Evolutionary conservation across 2,888 invertebrate genomes (phyloP).

Genomic region (Drosophila seclusa): DNA sequence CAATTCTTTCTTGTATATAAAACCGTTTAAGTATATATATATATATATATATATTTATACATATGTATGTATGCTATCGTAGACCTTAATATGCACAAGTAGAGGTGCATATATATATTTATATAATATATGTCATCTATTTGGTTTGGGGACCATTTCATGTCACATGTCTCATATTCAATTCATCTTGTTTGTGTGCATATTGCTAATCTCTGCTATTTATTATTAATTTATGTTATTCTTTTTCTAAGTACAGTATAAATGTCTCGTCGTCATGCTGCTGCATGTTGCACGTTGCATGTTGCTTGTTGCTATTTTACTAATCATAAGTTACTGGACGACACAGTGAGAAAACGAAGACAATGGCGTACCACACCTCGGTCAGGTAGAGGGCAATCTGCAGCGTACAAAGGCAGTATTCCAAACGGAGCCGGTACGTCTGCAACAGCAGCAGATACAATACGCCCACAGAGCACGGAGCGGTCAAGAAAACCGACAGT

Average conservation of each 20-base stretch:
- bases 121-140: conserved; percentile 45
- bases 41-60: conserved; percentile 27
- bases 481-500: conserved; percentile 91
- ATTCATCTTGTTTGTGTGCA: conserved; percentile 46
- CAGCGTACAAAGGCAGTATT: conserved; percentile 94
- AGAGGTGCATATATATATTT: conserved; percentile 53
- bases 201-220: conserved; percentile 59
- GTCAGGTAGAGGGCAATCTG: conserved; percentile 92
- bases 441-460: conserved; percentile 95
- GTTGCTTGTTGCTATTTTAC: conserved; percentile 53
- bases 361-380: conserved; percentile 86
- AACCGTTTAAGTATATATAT: conserved; percentile 56
- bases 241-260: conserved; percentile 31
- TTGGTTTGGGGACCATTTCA: conserved; percentile 41
- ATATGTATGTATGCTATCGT: conserved; percentile 54
- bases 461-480: conserved; percentile 93
- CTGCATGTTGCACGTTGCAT: conserved; percentile 28
- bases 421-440: conserved; percentile 93
- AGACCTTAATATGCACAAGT: conserved; percentile 60
- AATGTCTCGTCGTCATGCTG: conserved; percentile 47
- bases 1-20: conserved; percentile 71
- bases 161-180: conserved; percentile 40
- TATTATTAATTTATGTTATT: conserved; percentile 15
- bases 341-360: conserved; percentile 88
- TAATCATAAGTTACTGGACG: conserved; percentile 87